These are phyloP conservation scores for Meloidogyne exigua DNA, from an alignment of 1,140 invertebrate genomes.

Conservation along the genomic window DNA sequence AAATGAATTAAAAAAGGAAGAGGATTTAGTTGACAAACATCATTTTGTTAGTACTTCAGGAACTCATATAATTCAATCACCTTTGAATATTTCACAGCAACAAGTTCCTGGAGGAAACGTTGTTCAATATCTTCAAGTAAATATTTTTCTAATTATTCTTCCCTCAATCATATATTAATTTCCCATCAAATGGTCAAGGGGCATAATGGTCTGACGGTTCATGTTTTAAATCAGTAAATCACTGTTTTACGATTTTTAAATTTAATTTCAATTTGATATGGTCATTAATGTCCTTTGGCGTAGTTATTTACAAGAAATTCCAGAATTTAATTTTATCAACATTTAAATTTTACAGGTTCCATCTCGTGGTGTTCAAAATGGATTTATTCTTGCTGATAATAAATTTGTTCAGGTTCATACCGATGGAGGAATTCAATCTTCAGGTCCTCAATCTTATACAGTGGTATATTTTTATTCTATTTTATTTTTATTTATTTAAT, in stretches of 20 bases:
- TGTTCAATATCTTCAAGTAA: conserved; percentile 28
- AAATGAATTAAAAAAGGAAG: conserved; percentile 23
- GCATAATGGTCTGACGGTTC: no score
- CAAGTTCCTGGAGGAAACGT: conserved; percentile 13
- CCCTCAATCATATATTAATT: no score
- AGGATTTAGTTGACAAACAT: conserved; percentile 1
- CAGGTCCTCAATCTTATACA: conserved; percentile 1
- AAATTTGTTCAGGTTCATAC: conserved; percentile 20
- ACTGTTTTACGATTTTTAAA: no score
- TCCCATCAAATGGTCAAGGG: no score
- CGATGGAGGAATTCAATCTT: background rate
- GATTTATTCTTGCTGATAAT: conserved; percentile 17
- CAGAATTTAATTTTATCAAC: no score
- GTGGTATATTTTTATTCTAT: background rate
- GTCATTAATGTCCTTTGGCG: no score
- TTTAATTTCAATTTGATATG: no score
- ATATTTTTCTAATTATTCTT: background rate
- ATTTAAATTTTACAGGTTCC: conserved; percentile 11
- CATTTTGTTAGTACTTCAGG: conserved; percentile 6
- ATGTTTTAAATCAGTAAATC: no score
- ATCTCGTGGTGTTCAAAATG: conserved; percentile 18
- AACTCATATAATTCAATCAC: conserved; percentile 9
- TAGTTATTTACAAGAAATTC: background rate
- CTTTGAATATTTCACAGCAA: conserved; percentile 2
- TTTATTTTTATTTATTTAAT: background rate